A percentile compares a stretch with the other conserved stretches of the same genome.
Evolutionary conservation across 30 jellyfish, hydroid and myxozoan species (phyloP).

Genomic region (Nemopilema nomurai): DNA sequence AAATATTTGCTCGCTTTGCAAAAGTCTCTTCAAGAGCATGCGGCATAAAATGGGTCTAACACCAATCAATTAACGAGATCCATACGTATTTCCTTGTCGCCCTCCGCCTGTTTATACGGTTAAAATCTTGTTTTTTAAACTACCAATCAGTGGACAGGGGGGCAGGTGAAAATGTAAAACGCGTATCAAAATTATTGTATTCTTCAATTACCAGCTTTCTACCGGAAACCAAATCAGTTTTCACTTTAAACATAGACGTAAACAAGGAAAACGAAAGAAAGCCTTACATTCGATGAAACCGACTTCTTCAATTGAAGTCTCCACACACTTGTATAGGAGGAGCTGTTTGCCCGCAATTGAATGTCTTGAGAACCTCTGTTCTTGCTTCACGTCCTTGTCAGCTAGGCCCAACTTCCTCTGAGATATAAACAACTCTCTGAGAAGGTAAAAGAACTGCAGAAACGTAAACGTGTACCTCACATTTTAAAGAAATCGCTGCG

Average conservation of each 20-base stretch:
- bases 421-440: not conserved
- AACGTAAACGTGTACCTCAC: not conserved
- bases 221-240: not conserved
- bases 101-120: too few relatives aligned
- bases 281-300: not conserved
- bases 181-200: too few relatives aligned
- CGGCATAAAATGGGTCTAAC: too few relatives aligned
- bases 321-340: not conserved
- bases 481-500: not conserved
- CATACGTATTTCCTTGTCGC: too few relatives aligned
- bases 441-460: not conserved
- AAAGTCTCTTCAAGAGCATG: too few relatives aligned
- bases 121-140: too few relatives aligned
- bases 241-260: not conserved
- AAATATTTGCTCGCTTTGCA: too few relatives aligned
- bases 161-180: too few relatives aligned
- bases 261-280: not conserved
- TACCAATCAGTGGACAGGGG: too few relatives aligned
- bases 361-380: not conserved
- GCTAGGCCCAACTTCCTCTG: not conserved
- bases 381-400: not conserved
- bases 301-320: not conserved
- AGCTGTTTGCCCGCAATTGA: not conserved
- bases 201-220: too few relatives aligned
- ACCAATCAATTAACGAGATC: too few relatives aligned